These are phyloP conservation scores for Montipora efflorescens DNA, from an alignment of 64 coral and sea anemone genomes.

Conservation along the genomic window DNA sequence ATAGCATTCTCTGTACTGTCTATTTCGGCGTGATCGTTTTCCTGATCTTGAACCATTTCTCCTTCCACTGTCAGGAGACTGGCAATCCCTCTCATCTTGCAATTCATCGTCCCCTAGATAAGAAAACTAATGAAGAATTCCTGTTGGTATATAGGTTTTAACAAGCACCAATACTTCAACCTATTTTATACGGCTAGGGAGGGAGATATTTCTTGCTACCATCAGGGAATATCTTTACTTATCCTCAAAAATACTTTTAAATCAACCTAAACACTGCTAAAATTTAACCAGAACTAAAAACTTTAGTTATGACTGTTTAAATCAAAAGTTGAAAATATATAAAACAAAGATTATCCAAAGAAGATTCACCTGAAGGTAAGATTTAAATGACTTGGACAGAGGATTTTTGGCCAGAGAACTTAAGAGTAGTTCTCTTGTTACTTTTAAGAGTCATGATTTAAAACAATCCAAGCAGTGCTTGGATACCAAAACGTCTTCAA, in stretches of 20 bases:
- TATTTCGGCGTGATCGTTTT: conserved; percentile 9
- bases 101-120: conserved; percentile 45
- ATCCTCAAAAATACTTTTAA: too few species aligned
- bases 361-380: conserved; percentile 3
- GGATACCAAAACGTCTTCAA: neutral
- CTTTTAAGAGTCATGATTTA: neutral
- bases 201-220: too few species aligned
- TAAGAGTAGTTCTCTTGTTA: neutral
- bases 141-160: neutral
- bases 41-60: conserved; percentile 43
- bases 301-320: too few species aligned
- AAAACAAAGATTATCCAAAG: neutral
- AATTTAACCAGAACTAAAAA: too few species aligned
- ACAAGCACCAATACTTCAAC: neutral
- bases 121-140: neutral
- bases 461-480: neutral
- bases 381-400: conserved; percentile 24
- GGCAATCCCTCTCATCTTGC: neutral
- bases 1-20: conserved; percentile 6
- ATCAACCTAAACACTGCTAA: too few species aligned
- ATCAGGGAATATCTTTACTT: too few species aligned
- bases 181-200: too few species aligned
- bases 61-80: conserved; percentile 20
- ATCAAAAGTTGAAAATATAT: too few species aligned
- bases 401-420: neutral